Evolutionary conservation across 2,797 vertebrate genomes (phyloP), one percentile per base, ranked within the genome.

Genomic region (Taenioides sp.): DNA sequence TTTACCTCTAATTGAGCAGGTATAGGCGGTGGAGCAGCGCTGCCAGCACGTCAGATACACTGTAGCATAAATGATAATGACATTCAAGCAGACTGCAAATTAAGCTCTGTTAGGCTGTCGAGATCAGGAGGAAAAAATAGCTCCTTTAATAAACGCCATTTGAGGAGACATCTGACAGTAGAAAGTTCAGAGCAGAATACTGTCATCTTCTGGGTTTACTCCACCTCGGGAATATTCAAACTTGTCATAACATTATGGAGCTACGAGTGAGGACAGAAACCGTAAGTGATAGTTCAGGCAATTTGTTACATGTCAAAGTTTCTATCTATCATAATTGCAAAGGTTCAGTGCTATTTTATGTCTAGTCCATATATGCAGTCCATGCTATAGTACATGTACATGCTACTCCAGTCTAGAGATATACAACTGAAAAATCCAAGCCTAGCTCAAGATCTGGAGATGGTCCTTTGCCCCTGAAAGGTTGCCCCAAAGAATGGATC

Each of bases 11-110:
- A 60, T 27, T 70, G 68, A 70, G 47, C 59, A 70, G 69, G 59
- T 70, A 70, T 34, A 70, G 69, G 69, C 40, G 16, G 59, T 63
- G 47, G 59, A 63, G 69, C 25, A 22, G 59, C 40, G 31, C 25
- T 63, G 69, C 50, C 69, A 63, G 59, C 60, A 70, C 59, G 16
- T 23, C 5, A 47, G 47, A 63, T 50, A 70, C 49, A 70, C 28
- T 63, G 60, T 61, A 70, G 27, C 59, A 63, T 47, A 28, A 62
- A 70, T 70, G 69, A 50, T 70, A 23, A 70, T 50, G 60, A 70
- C 60, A 63, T 61, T 63, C 60, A 61, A 70, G 43, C 69, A 70
- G 69, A 14, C 60, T 62, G 69, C 69, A 70, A 70, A 70, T 62
- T 70, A 40, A 23, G 55, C 59, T 70, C 69, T 54, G 69, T 50